These are phyloP conservation scores for Baryphthengus martii DNA, from an alignment of 2,113 vertebrate genomes.

Conservation along the genomic window DNA sequence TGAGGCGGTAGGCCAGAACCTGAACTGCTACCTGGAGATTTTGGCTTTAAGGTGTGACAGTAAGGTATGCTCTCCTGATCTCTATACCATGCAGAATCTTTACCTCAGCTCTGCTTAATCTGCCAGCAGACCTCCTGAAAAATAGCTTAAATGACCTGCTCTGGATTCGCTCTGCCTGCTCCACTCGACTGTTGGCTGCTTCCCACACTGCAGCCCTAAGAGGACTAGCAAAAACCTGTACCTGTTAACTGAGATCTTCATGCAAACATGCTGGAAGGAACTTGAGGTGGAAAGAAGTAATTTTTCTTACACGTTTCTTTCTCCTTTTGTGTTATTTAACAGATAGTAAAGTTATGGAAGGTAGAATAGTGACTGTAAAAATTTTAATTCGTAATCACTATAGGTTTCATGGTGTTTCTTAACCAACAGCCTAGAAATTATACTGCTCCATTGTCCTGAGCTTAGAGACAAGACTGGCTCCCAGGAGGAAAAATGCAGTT, in stretches of 20 bases:
- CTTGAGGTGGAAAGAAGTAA: neutral
- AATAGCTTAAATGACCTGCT: neutral
- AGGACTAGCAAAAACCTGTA: neutral
- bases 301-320: neutral
- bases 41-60: neutral
- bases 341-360: neutral
- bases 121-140: neutral
- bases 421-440: neutral
- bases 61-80: neutral
- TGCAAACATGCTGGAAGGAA: neutral
- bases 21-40: neutral
- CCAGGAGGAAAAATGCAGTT: neutral
- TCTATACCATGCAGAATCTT: neutral
- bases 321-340: neutral
- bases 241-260: accelerated
- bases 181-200: no score
- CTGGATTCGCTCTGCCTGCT: accelerated
- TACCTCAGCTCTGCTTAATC: neutral
- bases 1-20: neutral
- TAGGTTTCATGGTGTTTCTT: neutral
- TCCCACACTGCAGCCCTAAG: neutral
- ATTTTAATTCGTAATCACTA: neutral
- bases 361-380: neutral
- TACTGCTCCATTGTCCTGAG: neutral
- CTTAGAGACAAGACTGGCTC: no score